These are phyloP conservation scores for Agrotis clavis DNA, from an alignment of 2,888 invertebrate genomes.

Conservation along the genomic window DNA sequence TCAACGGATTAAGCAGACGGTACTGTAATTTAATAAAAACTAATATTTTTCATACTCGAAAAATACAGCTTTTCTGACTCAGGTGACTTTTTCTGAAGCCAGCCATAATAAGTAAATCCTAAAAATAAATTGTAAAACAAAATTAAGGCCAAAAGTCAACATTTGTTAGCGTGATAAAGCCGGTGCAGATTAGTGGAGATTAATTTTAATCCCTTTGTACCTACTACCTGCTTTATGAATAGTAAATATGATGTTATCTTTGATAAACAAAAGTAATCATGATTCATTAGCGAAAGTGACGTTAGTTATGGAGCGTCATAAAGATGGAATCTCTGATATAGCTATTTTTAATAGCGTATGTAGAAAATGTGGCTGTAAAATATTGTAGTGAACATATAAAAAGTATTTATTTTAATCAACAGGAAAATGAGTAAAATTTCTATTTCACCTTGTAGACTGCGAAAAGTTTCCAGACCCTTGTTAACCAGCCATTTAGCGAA, in stretches of 20 bases:
- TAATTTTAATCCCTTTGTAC: slow-evolving; percentile 37
- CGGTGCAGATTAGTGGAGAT: slow-evolving; percentile 41
- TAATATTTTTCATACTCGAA: slow-evolving; percentile 12
- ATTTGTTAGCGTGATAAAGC: slow-evolving; percentile 25
- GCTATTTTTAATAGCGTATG: slow-evolving; percentile 14
- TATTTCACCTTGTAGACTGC: background rate
- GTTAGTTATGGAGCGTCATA: slow-evolving; percentile 3
- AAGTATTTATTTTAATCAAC: slow-evolving; percentile 4
- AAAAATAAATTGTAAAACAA: slow-evolving; percentile 36
- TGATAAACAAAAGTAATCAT: slow-evolving; percentile 22
- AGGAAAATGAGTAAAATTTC: background rate
- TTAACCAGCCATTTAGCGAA: background rate
- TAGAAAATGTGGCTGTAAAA: background rate
- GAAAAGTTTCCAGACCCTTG: background rate
- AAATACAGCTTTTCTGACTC: background rate
- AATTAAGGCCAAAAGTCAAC: slow-evolving; percentile 34
- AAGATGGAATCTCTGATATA: slow-evolving; percentile 13
- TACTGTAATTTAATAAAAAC: background rate
- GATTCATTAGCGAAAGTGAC: slow-evolving; percentile 22
- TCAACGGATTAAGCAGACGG: no score
- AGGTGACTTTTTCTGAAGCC: background rate
- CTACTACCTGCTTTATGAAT: slow-evolving; percentile 38
- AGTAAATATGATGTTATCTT: slow-evolving; percentile 28
- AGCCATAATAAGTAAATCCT: slow-evolving; percentile 11
- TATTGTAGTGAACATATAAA: background rate